Conservation (phyloP, 2,888 invertebrate species). For the Pollenia griseotomentosa region DNA sequence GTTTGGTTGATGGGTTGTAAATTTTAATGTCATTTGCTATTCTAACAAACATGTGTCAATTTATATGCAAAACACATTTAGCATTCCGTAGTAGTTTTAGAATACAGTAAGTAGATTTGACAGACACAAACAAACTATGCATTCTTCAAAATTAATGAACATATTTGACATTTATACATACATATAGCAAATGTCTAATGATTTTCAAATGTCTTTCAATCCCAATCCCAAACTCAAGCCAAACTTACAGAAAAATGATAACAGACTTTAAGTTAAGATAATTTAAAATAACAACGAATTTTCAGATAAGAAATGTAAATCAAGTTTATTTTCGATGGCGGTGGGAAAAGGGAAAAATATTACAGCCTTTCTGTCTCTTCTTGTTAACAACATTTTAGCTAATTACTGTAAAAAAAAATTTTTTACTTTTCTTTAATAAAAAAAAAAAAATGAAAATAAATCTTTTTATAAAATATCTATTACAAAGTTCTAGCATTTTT, state of each 20-base stretch:
- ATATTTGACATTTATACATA: neutral
- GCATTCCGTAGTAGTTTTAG: neutral
- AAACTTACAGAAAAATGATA: neutral
- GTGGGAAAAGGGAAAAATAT: too few species aligned
- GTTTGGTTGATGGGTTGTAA: conserved; percentile 43
- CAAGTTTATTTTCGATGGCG: too few species aligned
- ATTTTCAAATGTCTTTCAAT: conserved; percentile 5
- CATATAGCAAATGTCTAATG: conserved; percentile 7
- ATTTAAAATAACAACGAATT: neutral
- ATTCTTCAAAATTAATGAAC: neutral
- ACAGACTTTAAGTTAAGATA: neutral
- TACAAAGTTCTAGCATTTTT: neutral
- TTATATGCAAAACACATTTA: conserved; percentile 64
- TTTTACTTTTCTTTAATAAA: too few species aligned
- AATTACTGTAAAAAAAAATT: too few species aligned
- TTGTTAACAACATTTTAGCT: too few species aligned
- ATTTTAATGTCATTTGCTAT: conserved; percentile 59
- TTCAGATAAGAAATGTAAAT: too few species aligned
- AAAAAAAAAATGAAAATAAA: too few species aligned
- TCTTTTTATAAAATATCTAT: too few species aligned
- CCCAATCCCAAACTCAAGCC: neutral
- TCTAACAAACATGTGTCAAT: conserved; percentile 63
- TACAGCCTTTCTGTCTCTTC: too few species aligned
- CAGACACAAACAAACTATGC: neutral
- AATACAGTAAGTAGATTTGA: conserved; percentile 29